These are phyloP conservation scores for Limnephilus lunatus DNA, from an alignment of 2,888 invertebrate species.

Conservation along the genomic window DNA sequence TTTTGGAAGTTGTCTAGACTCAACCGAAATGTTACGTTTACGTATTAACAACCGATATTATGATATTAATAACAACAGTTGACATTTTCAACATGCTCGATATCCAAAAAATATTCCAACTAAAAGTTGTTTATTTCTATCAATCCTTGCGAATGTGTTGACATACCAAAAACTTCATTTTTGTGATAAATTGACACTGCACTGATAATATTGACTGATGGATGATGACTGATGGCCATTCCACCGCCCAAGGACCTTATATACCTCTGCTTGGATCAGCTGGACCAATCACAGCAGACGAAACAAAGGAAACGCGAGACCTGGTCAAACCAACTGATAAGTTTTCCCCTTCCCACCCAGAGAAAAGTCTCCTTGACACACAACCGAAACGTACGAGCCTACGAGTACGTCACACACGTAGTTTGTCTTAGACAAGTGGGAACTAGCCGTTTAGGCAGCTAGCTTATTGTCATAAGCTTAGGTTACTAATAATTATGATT, in stretches of 20 bases:
- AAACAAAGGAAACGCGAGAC: constrained; percentile 47
- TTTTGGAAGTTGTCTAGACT: no score
- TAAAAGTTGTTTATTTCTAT: not conserved
- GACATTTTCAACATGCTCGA: not conserved
- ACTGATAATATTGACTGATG: constrained; percentile 51
- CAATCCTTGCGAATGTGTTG: not conserved
- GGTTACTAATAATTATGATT: not conserved
- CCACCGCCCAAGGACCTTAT: constrained; percentile 49
- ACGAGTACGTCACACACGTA: constrained; percentile 16
- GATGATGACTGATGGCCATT: constrained; percentile 49
- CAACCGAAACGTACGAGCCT: constrained; percentile 12
- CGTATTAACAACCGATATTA: no score
- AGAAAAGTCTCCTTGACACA: constrained; percentile 50
- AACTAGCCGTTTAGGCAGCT: not conserved
- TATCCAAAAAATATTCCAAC: not conserved
- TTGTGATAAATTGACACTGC: constrained; percentile 8
- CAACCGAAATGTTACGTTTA: no score
- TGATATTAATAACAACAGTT: no score
- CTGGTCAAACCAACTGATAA: constrained; percentile 26
- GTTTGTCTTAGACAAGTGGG: not conserved
- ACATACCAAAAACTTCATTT: constrained; percentile 62
- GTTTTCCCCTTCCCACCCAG: constrained; percentile 50
- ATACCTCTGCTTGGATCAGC: constrained; percentile 43
- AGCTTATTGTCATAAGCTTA: not conserved
- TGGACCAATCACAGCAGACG: constrained; percentile 43